Conservation (phyloP, 2,113 vertebrate genomes). For the Channa maculata region DNA sequence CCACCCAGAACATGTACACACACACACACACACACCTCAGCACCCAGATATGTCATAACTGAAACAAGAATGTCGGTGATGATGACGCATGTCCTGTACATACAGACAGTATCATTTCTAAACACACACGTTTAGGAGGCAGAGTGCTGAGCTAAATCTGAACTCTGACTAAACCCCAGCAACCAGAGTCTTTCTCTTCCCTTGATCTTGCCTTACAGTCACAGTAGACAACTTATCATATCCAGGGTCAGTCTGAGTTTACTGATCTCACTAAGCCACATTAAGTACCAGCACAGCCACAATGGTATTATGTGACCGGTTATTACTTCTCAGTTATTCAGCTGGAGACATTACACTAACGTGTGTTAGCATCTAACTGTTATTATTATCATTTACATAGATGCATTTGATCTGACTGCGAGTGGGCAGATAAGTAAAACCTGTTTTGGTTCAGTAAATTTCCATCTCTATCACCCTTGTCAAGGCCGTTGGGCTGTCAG, state of each 20-base stretch:
- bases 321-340: not conserved
- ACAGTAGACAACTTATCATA: not conserved
- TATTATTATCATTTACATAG: too few species aligned
- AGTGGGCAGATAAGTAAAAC: too few species aligned
- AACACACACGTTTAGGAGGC: not conserved
- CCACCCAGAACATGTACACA: conserved; percentile 12
- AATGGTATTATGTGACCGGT: conserved; percentile 23
- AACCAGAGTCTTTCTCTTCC: not conserved
- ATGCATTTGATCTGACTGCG: too few species aligned
- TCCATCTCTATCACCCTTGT: too few species aligned
- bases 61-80: not conserved
- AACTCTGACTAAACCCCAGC: not conserved
- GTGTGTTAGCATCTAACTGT: too few species aligned
- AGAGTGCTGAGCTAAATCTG: not conserved
- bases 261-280: conserved; percentile 8
- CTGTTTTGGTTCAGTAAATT: too few species aligned
- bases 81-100: too few species aligned
- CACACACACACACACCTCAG: not conserved
- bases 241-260: conserved; percentile 12
- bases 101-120: too few species aligned
- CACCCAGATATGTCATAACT: too few species aligned
- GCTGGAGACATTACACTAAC: not conserved
- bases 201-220: not conserved
- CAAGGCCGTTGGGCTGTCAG: too few species aligned
- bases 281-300: not conserved